These are phyloP conservation scores for Megaceryle torquata DNA, from an alignment of 2,113 vertebrate species.

Conservation along the genomic window DNA sequence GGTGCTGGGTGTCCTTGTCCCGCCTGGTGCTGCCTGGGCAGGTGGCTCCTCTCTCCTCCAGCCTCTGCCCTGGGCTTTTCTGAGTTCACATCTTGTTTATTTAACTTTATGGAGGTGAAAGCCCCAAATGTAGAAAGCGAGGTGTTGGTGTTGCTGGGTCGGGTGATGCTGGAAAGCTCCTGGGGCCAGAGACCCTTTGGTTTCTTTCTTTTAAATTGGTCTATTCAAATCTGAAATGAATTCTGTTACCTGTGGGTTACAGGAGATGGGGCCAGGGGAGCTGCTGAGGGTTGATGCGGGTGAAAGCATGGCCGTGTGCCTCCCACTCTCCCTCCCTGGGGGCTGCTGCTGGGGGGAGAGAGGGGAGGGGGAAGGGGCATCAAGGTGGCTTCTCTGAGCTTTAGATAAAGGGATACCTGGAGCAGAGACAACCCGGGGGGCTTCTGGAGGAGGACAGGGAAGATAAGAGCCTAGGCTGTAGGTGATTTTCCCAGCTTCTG, in stretches of 20 bases:
- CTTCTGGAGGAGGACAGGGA: not conserved
- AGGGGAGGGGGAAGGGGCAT: not conserved
- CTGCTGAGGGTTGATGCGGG: not conserved
- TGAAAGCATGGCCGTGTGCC: not conserved
- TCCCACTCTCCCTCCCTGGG: not conserved
- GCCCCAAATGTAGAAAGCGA: accelerated
- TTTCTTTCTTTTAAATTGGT: not conserved
- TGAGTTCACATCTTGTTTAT: not conserved
- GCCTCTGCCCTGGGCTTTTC: not conserved
- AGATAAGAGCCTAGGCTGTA: not conserved
- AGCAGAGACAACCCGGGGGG: not conserved
- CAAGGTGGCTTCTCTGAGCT: not conserved
- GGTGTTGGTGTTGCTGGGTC: not conserved
- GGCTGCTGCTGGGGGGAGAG: not conserved
- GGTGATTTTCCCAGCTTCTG: not conserved
- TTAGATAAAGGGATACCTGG: not conserved
- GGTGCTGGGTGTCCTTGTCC: not conserved
- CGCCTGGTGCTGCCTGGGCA: not conserved
- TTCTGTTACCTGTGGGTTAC: not conserved
- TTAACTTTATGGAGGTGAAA: not conserved
- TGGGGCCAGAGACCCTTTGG: not conserved
- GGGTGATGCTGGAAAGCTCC: not conserved
- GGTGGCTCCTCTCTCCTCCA: not conserved
- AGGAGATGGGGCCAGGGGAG: not conserved
- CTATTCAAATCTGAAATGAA: not conserved